Evolutionary conservation across 2,888 invertebrate species (phyloP), one percentile per base, ranked within the genome.

Genomic region (Lochmaea capreae): DNA sequence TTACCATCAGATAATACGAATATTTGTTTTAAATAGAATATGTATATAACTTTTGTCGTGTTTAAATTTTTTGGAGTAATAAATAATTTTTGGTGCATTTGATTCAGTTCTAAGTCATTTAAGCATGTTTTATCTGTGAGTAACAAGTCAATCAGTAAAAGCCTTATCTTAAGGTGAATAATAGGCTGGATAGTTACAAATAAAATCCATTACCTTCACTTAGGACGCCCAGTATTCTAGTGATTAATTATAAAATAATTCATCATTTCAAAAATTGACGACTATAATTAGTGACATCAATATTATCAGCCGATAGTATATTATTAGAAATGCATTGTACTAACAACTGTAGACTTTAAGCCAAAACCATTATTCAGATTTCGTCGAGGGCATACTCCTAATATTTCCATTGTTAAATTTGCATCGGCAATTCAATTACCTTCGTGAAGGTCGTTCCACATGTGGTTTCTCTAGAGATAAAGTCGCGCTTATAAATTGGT

Each of bases 311-410:
- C n/a, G 49, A 49, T 49, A n/a, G n/a, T 49, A 5, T 14, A 49
- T n/a, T 49, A 49, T n/a, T 49, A 49, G n/a, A 49, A 49, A 49
- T n/a, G n/a, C 8, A 14, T 14, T 49, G 49, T n/a, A 49, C n/a
- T 46, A 39, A 39, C 33, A 49, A 49, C 49, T 49, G 49, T 49
- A 49, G 49, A 49, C 49, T 49, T 49, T 49, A 39, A 49, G 49
- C 49, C n/a, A 49, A 49, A 49, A 49, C 14, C 49, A 49, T 49
- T 14, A 49, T 49, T 49, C n/a, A 14, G 49, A 49, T 49, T 49
- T n/a, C 49, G n/a, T n/a, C 49, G 6, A 14, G 49, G n/a, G 11
- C 49, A n/a, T n/a, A n/a, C 6, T 49, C 49, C 8, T 6, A n/a
- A 49, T 49, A 49, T n/a, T n/a, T 49, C 10, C n/a, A 6, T 14